phyloP scores from a whole-genome alignment of 2,797 vertebrate species.

The Gallirallus australis region DNA sequence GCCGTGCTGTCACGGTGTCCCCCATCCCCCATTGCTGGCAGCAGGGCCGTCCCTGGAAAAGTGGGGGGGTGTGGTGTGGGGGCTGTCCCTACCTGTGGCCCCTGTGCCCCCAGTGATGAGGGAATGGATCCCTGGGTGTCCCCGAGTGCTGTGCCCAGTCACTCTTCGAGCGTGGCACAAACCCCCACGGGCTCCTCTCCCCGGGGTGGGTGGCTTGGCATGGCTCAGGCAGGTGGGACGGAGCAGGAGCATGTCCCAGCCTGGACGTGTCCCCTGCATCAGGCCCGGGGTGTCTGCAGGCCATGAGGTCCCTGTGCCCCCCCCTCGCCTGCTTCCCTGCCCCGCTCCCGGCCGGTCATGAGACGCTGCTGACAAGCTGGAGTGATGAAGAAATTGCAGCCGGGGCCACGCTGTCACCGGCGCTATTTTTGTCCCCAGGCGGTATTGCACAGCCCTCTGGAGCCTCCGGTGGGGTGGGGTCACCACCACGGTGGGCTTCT shows the following conservation, averaged over 20 bases:
- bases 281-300: background rate
- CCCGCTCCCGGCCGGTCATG: constrained; percentile 24
- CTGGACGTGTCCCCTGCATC: background rate
- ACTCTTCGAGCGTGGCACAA: rapidly evolving
- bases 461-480: rapidly evolving
- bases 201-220: rapidly evolving
- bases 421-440: constrained; percentile 16
- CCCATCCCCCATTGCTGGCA: background rate
- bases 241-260: rapidly evolving
- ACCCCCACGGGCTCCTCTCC: background rate
- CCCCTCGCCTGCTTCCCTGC: background rate
- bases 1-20: rapidly evolving
- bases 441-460: background rate
- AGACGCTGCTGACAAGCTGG: background rate
- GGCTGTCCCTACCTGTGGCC: background rate
- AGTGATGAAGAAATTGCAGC: constrained; percentile 42
- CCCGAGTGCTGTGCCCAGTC: rapidly evolving
- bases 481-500: rapidly evolving
- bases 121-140: background rate
- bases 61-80: rapidly evolving
- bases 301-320: background rate
- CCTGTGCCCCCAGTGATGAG: background rate
- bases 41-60: too few species aligned
- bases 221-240: rapidly evolving
- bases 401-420: background rate